Percentiles rank a stretch among this genome's conserved stretches.
Evolutionary conservation across 2,113 vertebrate species (phyloP).

Genomic region (Carollia perspicillata): DNA sequence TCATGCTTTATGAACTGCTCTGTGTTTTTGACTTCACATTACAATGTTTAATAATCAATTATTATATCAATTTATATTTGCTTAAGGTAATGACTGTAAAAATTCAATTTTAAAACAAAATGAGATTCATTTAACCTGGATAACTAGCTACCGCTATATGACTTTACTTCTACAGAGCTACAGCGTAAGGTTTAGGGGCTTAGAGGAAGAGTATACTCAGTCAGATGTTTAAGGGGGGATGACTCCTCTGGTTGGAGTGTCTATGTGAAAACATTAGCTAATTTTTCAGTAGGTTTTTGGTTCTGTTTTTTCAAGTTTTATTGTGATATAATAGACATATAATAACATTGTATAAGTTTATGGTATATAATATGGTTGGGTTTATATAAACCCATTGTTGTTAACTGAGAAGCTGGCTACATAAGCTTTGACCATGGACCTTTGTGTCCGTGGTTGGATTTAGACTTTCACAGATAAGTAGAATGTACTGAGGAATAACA

Average conservation of each 20-base stretch:
- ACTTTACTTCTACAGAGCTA: neutral
- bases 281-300: neutral
- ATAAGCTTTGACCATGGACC: neutral
- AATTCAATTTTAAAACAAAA: neutral
- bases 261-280: neutral
- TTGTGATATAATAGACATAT: neutral
- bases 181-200: neutral
- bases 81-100: neutral
- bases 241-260: neutral
- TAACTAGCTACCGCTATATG: neutral
- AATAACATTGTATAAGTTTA: neutral
- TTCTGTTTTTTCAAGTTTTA: neutral
- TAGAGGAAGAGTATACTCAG: neutral
- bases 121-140: neutral
- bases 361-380: neutral
- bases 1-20: neutral
- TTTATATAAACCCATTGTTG: neutral
- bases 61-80: neutral
- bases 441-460: neutral
- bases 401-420: neutral
- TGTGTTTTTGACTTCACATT: neutral
- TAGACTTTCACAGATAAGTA: neutral
- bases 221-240: neutral
- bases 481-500: neutral
- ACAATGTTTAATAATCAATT: neutral